Evolutionary conservation across 2,888 invertebrate genomes (phyloP).

Genomic region (Synergus umbraculus): DNA sequence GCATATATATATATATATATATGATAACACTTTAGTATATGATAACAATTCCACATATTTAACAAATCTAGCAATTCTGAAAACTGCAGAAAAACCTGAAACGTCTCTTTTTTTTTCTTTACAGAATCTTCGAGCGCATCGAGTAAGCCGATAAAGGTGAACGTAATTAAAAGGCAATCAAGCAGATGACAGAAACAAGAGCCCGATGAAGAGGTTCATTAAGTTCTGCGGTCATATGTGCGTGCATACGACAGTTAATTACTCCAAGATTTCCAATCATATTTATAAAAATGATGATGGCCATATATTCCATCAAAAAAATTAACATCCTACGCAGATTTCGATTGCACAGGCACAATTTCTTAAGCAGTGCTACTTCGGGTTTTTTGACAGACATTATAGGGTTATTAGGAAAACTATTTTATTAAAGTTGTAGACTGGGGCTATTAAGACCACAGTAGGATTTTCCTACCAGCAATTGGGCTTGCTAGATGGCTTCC

Average conservation of each 20-base stretch:
- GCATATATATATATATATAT: too few species aligned
- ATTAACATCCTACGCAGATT: too few species aligned
- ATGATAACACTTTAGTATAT: not conserved
- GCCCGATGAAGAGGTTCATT: constrained; percentile 52
- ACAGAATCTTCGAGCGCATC: not conserved
- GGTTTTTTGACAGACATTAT: too few species aligned
- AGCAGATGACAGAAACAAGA: constrained; percentile 57
- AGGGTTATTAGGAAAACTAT: too few species aligned
- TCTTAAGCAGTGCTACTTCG: too few species aligned
- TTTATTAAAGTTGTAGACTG: too few species aligned
- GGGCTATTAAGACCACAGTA: too few species aligned
- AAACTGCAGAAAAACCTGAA: not conserved
- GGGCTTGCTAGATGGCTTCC: too few species aligned
- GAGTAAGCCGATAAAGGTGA: not conserved
- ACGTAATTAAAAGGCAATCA: constrained; percentile 63
- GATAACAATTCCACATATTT: not conserved
- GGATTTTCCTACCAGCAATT: too few species aligned
- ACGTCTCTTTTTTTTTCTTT: not conserved
- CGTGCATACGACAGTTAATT: constrained; percentile 51
- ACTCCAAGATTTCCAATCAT: constrained; percentile 1
- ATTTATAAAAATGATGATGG: not conserved
- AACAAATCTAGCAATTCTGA: not conserved
- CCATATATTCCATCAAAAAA: not conserved
- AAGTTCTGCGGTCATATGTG: constrained; percentile 30
- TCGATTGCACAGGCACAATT: too few species aligned